Base-by-base conservation (phyloP, 2,113 vertebrate species). In the Cygnus buccinator region DNA sequence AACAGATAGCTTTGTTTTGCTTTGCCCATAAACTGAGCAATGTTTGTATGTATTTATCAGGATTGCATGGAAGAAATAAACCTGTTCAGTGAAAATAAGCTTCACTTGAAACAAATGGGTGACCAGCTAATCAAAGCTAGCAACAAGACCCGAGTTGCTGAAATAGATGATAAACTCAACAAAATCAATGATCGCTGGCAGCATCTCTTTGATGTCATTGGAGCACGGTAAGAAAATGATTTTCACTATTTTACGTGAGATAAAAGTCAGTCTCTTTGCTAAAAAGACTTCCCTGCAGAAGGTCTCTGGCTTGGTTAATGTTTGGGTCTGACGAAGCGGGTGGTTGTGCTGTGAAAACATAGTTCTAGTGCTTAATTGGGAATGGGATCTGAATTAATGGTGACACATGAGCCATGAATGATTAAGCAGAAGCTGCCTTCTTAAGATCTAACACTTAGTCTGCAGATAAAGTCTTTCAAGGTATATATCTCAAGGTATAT, bases 31-130 rank as follows among this genome's bases (percentile, higher is more conserved):
- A 91, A 68, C 84, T 90, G 79, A 91, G 46, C 73, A 65, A 6
- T 90, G 52, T 84, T 86, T 95, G 46, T 91, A n/a, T 93, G 9
- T 74, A 46, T 96, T 73, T 91, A 17, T 46, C 89, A 99, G 99
- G 99, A 99, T 92, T 99, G 99, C 87, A 99, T 99, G 99, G 99
- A 99, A 94, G 99, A 99, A 97, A 99, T 99, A 87, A 99, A 99
- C 96, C 89, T 99, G 54, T 99, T 99, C 91, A 99, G 98, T 84
- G 99, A 99, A 96, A 99, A 99, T 89, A 99, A 99, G 95, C 98
- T 98, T 18, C 98, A 98, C 37, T 96, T 99, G 87, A 99, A 99
- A 95, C 98, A 99, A 92, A 98, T 99, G 84, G 99, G 99, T 0
- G 98, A 99, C 18, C 98, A 99, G 63, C 95, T 99, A 44, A 99